These are phyloP conservation scores for Drosophila quadrilineata DNA, from an alignment of 1,140 invertebrate genomes.

Conservation along the genomic window DNA sequence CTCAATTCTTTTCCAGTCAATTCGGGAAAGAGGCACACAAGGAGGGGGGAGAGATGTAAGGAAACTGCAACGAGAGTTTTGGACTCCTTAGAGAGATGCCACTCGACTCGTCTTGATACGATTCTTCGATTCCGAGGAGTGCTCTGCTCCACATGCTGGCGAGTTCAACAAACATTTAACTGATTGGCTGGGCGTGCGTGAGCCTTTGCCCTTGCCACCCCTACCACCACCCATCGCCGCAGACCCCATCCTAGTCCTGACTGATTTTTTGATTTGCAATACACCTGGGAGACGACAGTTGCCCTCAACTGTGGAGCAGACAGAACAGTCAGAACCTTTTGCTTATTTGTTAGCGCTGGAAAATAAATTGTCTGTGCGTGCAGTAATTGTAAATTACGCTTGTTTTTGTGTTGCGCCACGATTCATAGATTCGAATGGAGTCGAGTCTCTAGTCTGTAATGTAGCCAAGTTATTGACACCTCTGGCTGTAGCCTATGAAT, in stretches of 20 bases:
- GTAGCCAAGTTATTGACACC: conserved; percentile 69
- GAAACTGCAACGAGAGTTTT: conserved; percentile 11
- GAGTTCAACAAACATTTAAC: conserved; percentile 81
- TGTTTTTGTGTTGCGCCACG: conserved; percentile 12
- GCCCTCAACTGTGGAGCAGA: not conserved
- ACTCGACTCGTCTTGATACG: conserved; percentile 11
- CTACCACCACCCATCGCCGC: no score
- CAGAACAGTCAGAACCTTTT: conserved; percentile 35
- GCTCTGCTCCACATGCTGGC: conserved; percentile 50
- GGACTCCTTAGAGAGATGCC: conserved; percentile 39
- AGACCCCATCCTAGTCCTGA: conserved; percentile 7
- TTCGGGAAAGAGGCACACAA: conserved; percentile 29
- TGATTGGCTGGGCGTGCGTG: conserved; percentile 78
- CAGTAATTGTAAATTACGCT: conserved; percentile 80
- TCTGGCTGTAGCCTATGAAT: conserved; percentile 53
- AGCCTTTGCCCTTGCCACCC: conserved; percentile 12
- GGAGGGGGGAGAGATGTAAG: conserved; percentile 18
- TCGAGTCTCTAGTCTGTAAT: conserved; percentile 39
- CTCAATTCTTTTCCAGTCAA: conserved; percentile 55
- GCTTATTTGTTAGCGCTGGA: conserved; percentile 68
- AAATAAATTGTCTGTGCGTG: conserved; percentile 81
- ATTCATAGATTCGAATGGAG: not conserved
- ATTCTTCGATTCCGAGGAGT: conserved; percentile 22
- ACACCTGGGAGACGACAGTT: conserved; percentile 70
- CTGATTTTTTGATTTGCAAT: conserved; percentile 81